Conservation (phyloP, 2,113 vertebrate genomes). For the Hippoglossus stenolepis region DNA sequence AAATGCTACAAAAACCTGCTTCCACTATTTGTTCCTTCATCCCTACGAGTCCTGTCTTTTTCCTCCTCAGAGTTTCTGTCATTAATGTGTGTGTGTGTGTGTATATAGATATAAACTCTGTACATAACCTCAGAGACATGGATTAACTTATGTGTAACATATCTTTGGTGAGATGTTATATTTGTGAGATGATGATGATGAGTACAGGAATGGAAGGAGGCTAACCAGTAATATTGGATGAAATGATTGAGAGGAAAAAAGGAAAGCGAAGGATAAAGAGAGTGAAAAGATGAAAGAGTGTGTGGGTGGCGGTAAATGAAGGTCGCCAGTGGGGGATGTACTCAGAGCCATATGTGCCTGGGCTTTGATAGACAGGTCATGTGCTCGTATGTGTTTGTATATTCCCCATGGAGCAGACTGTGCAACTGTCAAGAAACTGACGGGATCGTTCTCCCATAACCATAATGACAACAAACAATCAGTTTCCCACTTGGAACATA, state of each 20-base stretch:
- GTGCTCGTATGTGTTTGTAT: not conserved
- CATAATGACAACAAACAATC: too few species aligned
- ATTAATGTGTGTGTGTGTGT: too few species aligned
- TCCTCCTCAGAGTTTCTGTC: too few species aligned
- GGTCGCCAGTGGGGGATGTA: constrained; percentile 32
- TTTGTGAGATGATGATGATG: not conserved
- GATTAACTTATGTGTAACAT: too few species aligned
- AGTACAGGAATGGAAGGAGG: not conserved
- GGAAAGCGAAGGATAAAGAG: not conserved
- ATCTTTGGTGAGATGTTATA: not conserved
- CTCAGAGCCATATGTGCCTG: constrained; percentile 20
- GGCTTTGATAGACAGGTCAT: constrained; percentile 45
- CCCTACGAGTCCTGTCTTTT: too few species aligned
- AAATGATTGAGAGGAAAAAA: not conserved
- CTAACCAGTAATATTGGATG: not conserved
- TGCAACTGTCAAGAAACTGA: not conserved
- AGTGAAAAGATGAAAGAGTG: constrained; percentile 13
- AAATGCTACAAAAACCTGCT: too few species aligned
- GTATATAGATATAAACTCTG: too few species aligned
- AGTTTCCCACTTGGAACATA: too few species aligned
- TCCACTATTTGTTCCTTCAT: too few species aligned
- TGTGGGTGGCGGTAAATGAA: constrained; percentile 50
- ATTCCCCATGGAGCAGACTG: not conserved
- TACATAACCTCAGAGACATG: too few species aligned
- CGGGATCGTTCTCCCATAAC: too few species aligned